Conservation (phyloP, 2,797 vertebrate genomes). For the Anableps anableps region DNA sequence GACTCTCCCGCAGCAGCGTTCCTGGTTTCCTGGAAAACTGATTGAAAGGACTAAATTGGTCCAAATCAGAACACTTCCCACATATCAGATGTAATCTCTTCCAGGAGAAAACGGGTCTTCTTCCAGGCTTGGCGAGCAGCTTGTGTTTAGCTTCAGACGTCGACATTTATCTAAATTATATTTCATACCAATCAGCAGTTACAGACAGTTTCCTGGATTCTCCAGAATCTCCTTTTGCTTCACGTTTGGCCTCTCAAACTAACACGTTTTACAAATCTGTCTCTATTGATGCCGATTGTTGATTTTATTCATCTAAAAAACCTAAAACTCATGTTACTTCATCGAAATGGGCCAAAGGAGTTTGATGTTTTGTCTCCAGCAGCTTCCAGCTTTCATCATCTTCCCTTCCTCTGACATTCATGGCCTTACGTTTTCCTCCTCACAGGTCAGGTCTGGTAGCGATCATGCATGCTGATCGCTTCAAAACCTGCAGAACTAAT, state of each 20-base stretch:
- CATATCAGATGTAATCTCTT: constrained; percentile 8
- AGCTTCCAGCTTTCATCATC: not conserved
- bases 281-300: not conserved
- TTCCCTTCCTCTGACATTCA: not conserved
- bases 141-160: constrained; percentile 22
- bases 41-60: not conserved
- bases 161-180: constrained; percentile 13
- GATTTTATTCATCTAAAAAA: not conserved
- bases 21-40: not conserved
- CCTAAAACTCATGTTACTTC: not conserved
- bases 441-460: constrained; percentile 69
- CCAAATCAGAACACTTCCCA: not conserved
- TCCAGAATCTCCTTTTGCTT: constrained; percentile 13
- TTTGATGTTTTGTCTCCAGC: not conserved
- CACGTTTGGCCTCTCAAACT: not conserved
- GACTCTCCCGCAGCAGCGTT: not conserved
- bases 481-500: constrained; percentile 83
- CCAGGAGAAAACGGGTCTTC: not conserved
- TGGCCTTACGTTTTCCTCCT: constrained; percentile 31
- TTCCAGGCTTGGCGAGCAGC: constrained; percentile 8
- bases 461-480: constrained; percentile 77
- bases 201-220: not conserved
- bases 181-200: constrained; percentile 16
- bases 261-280: constrained; percentile 12
- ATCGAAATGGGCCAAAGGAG: not conserved